Base-by-base conservation (phyloP, 1,140 invertebrate genomes). In the Dolichoris vasculosae region DNA sequence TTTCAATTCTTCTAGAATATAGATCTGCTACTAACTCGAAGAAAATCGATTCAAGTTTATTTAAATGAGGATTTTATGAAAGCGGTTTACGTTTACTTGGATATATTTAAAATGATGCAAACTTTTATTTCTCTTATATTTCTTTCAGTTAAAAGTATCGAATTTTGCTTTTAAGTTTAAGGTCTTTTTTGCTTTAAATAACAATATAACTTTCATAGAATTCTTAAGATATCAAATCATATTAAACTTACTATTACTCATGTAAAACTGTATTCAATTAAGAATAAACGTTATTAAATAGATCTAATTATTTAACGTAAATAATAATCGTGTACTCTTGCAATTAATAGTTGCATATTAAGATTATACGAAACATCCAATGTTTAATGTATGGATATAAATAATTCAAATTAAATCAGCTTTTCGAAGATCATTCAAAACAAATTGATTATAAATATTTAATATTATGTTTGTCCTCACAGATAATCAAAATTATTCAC, bases 41-140 rank as follows among this genome's bases (percentile, higher is more conserved):
- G 23, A 38, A 73, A 73, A 73, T 73, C 40, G 38, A 71, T 43
- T 73, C 23, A n/a, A n/a, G 26, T 73, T 71, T 73, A 73, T 73
- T 73, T 73, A 73, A 73, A 73, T 73, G 38, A 73, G 40, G 23
- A 7, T 40, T 38, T 71, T 73, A 73, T 43, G 3, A 73, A 43
- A 73, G 23, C 38, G 38, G 35, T 43, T 73, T 43, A 38, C 38
- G 38, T 73, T 43, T 73, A 73, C 23, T 38, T 73, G 20, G 9
- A 43, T 73, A 43, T 71, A 43, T 43, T 73, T 73, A 43, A 43
- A 73, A 73, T 73, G 67, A 71, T 73, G 26, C 40, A 73, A 73
- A 73, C 32, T 69, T 69, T 69, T 69, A 69, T 69, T 69, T 32
- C 11, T 38, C 17, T 73, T 73, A 73, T 73, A 73, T 73, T 73